Evolutionary conservation across 2,888 invertebrate genomes (phyloP), one percentile per base, ranked within the genome.

Genomic region (Escarpia spicata): DNA sequence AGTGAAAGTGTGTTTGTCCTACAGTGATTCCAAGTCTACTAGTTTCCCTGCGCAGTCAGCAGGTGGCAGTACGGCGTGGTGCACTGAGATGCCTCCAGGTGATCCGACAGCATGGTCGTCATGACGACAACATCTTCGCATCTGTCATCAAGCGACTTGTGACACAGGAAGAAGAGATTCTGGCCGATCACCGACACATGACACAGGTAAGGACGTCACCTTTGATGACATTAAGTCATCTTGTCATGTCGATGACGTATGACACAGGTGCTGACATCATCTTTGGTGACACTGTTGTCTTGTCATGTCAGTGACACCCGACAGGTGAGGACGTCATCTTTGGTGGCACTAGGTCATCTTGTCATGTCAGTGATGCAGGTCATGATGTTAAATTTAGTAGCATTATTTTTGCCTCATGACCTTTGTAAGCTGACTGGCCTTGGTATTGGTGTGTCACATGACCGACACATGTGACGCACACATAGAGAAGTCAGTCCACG

Each of bases 1-100:
- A 75, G 75, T 75, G 2, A 75, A 75, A 19, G n/a, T n/a, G 31
- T 10, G 89, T 37, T 91, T 90, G 90, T 89, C 2, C 91, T 91
- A 43, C 94, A 96, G 96, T 97, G 0, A 96, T 97, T 6, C 96
- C 97, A 0, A 96, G 97, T 93, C 96, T 97, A 31, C 93, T 98
- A 60, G 96, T 97, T 0, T 97, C 97, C 19, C 96, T 98, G 9
- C 97, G 97, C 90, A 97, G 97, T 94, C 97, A 97, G 0, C 96
- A 97, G 31, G 95, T 96, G 45, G 96, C 96, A 0, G 97, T 98
- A 91, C 97, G 98, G 31, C 95, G 97, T 93, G 97, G 97, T 43
- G 97, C 97, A 0, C 95, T 98, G 3, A 96, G 97, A 37, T 97
- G 97, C 26, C 95, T 98, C 0, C 95, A 45, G 45, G 43, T 60